A percentile compares a stretch with the other conserved stretches of the same genome.
These are phyloP conservation scores for Drosophila takahashii DNA, from an alignment of 1,140 invertebrate species.

Conservation along the genomic window DNA sequence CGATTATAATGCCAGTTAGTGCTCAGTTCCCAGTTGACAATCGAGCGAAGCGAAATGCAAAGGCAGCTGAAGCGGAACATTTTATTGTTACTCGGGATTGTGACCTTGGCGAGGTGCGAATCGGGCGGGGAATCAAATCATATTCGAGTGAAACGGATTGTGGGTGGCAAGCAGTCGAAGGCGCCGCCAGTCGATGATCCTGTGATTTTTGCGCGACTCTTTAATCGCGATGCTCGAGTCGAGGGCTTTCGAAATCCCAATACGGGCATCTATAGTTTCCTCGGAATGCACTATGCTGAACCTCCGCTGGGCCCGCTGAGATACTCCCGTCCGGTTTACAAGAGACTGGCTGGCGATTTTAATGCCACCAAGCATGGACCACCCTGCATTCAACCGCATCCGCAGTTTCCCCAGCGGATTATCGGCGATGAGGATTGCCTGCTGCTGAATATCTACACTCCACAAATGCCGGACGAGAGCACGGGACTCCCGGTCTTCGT, in stretches of 20 bases:
- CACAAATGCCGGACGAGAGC: constrained; percentile 86
- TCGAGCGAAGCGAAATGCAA: constrained; percentile 62
- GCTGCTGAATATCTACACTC: constrained; percentile 91
- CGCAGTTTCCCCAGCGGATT: constrained; percentile 70
- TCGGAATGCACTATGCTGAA: constrained; percentile 90
- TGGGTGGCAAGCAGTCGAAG: constrained; percentile 86
- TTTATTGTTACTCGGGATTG: constrained; percentile 3
- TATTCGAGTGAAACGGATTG: constrained; percentile 86
- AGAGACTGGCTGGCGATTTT: constrained; percentile 85
- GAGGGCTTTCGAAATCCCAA: constrained; percentile 85
- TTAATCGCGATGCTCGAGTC: constrained; percentile 86
- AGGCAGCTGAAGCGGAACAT: constrained; percentile 53
- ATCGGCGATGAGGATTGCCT: constrained; percentile 90
- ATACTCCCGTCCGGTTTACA: constrained; percentile 86
- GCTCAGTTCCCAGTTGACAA: constrained; percentile 66
- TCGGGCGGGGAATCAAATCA: constrained; percentile 21
- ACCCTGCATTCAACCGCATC: constrained; percentile 87
- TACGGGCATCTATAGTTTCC: constrained; percentile 87
- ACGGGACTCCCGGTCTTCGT: constrained; percentile 87
- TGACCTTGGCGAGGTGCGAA: constrained; percentile 46
- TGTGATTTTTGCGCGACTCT: constrained; percentile 86
- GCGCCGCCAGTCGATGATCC: constrained; percentile 87
- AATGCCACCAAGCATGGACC: constrained; percentile 86
- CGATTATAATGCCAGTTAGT: constrained; percentile 12
- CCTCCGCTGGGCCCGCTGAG: constrained; percentile 87